Evolutionary conservation across 2,113 vertebrate genomes (phyloP).

Genomic region (Apaloderma vittatum): DNA sequence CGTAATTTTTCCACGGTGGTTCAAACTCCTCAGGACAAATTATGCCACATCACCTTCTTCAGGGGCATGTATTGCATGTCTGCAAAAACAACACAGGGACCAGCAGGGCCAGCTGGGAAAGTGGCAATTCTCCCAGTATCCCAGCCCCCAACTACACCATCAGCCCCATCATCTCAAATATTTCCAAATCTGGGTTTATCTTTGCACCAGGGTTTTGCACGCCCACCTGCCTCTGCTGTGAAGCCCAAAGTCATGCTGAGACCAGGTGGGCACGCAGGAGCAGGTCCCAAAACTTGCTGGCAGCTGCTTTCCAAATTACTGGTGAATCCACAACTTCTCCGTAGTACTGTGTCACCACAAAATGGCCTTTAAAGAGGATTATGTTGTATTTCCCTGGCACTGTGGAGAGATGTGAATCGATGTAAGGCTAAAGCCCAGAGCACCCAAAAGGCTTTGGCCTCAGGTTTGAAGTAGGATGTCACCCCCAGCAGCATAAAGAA

Average conservation of each 20-base stretch:
- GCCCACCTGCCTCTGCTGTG: background rate
- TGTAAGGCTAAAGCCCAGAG: background rate
- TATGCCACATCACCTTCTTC: background rate
- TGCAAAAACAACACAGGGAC: background rate
- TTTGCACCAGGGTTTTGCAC: background rate
- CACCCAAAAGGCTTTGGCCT: background rate
- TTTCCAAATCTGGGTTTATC: background rate
- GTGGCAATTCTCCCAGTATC: no score
- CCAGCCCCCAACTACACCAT: fast-evolving
- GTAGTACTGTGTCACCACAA: no score
- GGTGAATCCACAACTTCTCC: fast-evolving
- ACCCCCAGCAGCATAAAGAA: background rate
- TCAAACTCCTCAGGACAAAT: background rate
- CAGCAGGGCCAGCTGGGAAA: background rate
- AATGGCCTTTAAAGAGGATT: background rate
- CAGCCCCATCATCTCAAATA: background rate
- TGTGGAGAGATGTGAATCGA: background rate
- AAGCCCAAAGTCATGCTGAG: background rate
- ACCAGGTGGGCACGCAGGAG: fast-evolving
- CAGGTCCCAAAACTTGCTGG: background rate
- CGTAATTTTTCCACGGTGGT: background rate
- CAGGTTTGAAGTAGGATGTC: background rate
- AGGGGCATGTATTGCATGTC: background rate
- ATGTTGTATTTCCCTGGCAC: background rate
- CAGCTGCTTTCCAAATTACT: background rate